Conservation (phyloP, 2,797 vertebrate species). For the Philypnodon macrostomus region DNA sequence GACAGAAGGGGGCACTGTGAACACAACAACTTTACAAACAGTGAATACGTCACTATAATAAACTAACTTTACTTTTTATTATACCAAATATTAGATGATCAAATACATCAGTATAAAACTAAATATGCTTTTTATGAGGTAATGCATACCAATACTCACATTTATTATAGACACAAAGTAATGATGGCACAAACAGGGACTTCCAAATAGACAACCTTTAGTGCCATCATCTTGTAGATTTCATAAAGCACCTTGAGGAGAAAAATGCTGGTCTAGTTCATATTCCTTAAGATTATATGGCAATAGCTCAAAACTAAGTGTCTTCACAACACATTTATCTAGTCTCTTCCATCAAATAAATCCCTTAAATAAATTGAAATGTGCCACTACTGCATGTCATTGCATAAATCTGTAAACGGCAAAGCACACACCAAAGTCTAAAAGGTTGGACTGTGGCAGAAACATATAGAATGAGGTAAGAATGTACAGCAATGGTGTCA, state of each 20-base stretch:
- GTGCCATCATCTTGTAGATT: constrained; percentile 23
- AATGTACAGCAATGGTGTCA: no score
- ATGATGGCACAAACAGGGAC: constrained; percentile 3
- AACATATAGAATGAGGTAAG: no score
- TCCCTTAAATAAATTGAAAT: constrained; percentile 74
- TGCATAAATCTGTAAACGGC: constrained; percentile 73
- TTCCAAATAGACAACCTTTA: constrained; percentile 23
- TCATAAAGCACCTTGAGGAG: constrained; percentile 53
- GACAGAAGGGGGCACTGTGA: constrained; percentile 73
- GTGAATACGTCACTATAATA: no score
- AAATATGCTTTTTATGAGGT: background rate
- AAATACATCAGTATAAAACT: no score
- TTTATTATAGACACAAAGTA: constrained; percentile 2
- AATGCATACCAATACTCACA: background rate
- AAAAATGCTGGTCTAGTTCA: constrained; percentile 60
- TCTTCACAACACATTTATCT: constrained; percentile 71
- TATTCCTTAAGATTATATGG: constrained; percentile 63
- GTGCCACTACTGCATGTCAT: constrained; percentile 65
- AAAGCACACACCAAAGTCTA: constrained; percentile 53
- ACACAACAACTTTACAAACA: constrained; percentile 57
- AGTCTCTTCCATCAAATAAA: constrained; percentile 71
- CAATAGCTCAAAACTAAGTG: constrained; percentile 69
- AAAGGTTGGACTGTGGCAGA: constrained; percentile 41
- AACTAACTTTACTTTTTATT: no score
- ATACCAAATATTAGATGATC: no score